Base-by-base conservation (phyloP, 2,797 vertebrate species). In the Protosalanx chinensis region DNA sequence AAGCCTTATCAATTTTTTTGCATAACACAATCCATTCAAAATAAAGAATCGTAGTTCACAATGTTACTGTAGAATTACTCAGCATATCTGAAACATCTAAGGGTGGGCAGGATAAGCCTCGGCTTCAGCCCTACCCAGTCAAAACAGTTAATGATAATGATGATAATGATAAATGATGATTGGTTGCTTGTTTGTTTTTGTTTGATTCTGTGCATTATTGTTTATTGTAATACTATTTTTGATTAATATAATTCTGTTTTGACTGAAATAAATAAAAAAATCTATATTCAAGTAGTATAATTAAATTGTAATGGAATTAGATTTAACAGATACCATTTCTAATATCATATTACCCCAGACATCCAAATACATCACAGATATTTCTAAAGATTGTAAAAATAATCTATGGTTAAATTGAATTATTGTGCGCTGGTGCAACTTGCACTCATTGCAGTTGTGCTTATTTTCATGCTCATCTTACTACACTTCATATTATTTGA, bases 61-160 rank as follows among this genome's bases (percentile, higher is more conserved):
- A 68, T 49, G 12, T 66, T 65, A 66, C n/a, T 58, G 41, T 0
- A 63, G 6, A 33, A 4, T 15, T 68, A 67, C 35, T 70, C 49
- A 70, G 30, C 56, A 46, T 33, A 60, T 53, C 32, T 27, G 29
- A n/a, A 46, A 46, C 41, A 46, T 46, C n/a, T n/a, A n/a, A n/a
- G n/a, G n/a, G n/a, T n/a, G n/a, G n/a, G n/a, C n/a, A n/a, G n/a
- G n/a, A n/a, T n/a, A n/a, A n/a, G n/a, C n/a, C n/a, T n/a, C n/a
- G n/a, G n/a, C n/a, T n/a, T n/a, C n/a, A n/a, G n/a, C n/a, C n/a
- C n/a, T n/a, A n/a, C n/a, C n/a, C n/a, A n/a, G n/a, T n/a, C n/a
- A n/a, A n/a, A n/a, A n/a, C n/a, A n/a, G n/a, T n/a, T n/a, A n/a
- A n/a, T n/a, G n/a, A n/a, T n/a, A n/a, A n/a, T n/a, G n/a, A n/a